A percentile compares a stretch with the other conserved stretches of the same genome.
phyloP scores from a whole-genome alignment of 2,888 invertebrate genomes.

The Amitus sp. region DNA sequence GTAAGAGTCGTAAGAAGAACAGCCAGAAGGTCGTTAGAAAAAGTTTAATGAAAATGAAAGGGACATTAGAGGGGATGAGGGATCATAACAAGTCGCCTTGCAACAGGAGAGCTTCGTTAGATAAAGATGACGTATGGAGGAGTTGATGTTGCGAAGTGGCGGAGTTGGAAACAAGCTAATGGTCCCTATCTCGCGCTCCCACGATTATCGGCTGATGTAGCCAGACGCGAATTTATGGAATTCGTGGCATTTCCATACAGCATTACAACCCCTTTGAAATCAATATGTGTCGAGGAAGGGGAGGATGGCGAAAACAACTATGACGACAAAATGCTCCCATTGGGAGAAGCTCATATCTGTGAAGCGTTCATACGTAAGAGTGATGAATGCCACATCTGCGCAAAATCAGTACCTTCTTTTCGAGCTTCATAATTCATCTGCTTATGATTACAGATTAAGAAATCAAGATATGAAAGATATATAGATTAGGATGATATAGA shows the following conservation, averaged over 20 bases:
- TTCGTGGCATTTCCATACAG: slow-evolving; percentile 24
- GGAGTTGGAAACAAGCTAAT: slow-evolving; percentile 19
- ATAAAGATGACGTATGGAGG: slow-evolving; percentile 45
- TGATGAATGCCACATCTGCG: slow-evolving; percentile 11
- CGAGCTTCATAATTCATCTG: too few relatives aligned
- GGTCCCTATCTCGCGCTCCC: slow-evolving; percentile 22
- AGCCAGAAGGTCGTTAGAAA: not conserved
- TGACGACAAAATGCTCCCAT: slow-evolving; percentile 43
- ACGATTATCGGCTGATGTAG: slow-evolving; percentile 35
- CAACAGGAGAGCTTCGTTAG: slow-evolving; percentile 39
- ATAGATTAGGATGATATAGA: too few relatives aligned
- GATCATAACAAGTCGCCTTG: not conserved
- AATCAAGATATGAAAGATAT: too few relatives aligned
- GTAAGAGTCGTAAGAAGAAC: slow-evolving; percentile 1
- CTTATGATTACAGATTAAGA: too few relatives aligned
- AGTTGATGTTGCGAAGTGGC: slow-evolving; percentile 41
- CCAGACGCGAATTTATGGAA: slow-evolving; percentile 28
- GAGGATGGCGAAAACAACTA: slow-evolving; percentile 5
- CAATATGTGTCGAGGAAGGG: slow-evolving; percentile 46
- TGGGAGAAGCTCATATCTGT: slow-evolving; percentile 51
- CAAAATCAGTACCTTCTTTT: slow-evolving; percentile 17
- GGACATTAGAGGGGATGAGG: slow-evolving; percentile 12
- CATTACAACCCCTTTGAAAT: slow-evolving; percentile 48
- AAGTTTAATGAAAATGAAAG: slow-evolving; percentile 29
- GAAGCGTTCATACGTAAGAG: slow-evolving; percentile 43